Percentiles rank a stretch among this genome's conserved stretches.
phyloP scores from a whole-genome alignment of 2,797 vertebrate genomes.

The Microcaecilia unicolor region DNA sequence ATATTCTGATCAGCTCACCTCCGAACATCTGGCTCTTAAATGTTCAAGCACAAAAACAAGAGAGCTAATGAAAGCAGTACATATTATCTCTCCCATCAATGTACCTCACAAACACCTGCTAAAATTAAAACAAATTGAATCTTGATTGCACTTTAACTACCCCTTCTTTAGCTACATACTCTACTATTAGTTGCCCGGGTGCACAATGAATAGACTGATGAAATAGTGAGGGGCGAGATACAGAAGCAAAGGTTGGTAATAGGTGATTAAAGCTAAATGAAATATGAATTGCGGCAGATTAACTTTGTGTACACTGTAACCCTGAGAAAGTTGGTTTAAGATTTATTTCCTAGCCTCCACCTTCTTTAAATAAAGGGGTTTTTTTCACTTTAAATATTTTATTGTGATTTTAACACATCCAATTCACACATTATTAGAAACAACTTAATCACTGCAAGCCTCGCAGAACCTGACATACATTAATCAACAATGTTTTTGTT shows the following conservation, averaged over 20 bases:
- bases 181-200: conserved; percentile 74
- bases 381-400: too few relatives aligned
- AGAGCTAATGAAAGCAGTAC: conserved; percentile 79
- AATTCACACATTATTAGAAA: too few relatives aligned
- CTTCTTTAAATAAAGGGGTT: too few relatives aligned
- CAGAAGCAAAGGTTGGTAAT: conserved; percentile 60
- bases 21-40: conserved; percentile 90
- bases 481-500: too few relatives aligned
- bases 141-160: conserved; percentile 85
- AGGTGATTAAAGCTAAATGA: conserved; percentile 50
- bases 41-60: conserved; percentile 77
- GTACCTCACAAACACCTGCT: conserved; percentile 78
- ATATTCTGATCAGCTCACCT: conserved; percentile 86
- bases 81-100: conserved; percentile 78
- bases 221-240: conserved; percentile 52
- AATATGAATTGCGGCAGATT: conserved; percentile 49
- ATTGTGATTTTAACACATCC: too few relatives aligned
- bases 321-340: conserved; percentile 24
- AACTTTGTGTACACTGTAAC: conserved; percentile 49
- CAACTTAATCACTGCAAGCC: too few relatives aligned
- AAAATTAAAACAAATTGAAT: conserved; percentile 84
- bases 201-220: conserved; percentile 67
- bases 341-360: background rate
- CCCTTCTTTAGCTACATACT: conserved; percentile 78
- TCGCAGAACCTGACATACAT: too few relatives aligned